A percentile compares a stretch with the other conserved stretches of the same genome.
Conservation (phyloP, 2,797 vertebrate species). For the Neopelma chrysocephalum region DNA sequence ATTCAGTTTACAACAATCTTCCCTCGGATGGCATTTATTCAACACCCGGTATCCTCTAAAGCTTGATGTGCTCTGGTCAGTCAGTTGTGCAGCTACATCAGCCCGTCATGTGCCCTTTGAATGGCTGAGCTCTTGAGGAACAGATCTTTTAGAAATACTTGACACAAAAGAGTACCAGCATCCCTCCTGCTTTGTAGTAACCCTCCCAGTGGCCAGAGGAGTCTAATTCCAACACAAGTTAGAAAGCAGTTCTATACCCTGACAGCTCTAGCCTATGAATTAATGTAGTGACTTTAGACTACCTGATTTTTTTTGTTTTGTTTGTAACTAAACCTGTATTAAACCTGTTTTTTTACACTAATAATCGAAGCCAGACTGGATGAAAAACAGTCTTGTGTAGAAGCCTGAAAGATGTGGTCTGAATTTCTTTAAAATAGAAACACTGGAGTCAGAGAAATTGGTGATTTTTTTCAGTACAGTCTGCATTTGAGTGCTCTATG, state of each 20-base stretch:
- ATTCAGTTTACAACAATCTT: background rate
- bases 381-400: background rate
- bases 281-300: background rate
- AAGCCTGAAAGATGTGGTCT: background rate
- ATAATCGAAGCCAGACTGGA: background rate
- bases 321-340: background rate
- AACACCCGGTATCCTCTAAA: background rate
- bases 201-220: background rate
- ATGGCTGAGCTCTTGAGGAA: background rate
- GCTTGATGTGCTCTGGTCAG: background rate
- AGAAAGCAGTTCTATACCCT: background rate
- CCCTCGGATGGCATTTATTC: background rate
- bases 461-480: background rate
- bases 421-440: background rate
- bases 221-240: background rate
- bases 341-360: background rate
- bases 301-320: background rate
- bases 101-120: background rate
- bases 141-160: background rate
- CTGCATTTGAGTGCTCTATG: background rate
- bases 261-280: background rate
- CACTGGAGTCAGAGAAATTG: background rate
- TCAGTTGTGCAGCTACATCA: background rate
- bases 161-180: background rate
- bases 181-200: background rate